Percentiles rank a stretch among this genome's conserved stretches.
Evolutionary conservation across 2,113 vertebrate species (phyloP).

Genomic region (Pogonocichla stellata): DNA sequence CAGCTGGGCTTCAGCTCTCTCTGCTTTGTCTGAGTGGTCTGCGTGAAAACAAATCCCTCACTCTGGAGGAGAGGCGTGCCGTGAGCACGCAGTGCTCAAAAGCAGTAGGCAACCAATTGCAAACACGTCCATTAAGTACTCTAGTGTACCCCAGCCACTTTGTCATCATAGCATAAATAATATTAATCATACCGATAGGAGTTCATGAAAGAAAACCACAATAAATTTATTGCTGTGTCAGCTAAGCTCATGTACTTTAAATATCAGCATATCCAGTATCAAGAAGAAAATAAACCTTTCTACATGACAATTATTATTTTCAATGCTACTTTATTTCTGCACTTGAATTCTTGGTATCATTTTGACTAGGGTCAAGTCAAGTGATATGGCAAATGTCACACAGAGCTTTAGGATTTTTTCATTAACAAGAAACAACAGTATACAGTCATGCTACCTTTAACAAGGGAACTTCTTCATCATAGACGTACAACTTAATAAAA

Average conservation of each 20-base stretch:
- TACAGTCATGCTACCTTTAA: background rate
- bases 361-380: background rate
- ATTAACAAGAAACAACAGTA: background rate
- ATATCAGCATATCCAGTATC: background rate
- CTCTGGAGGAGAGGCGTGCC: rapidly evolving
- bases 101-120: background rate
- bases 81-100: background rate
- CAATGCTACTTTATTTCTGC: background rate
- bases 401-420: background rate
- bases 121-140: background rate
- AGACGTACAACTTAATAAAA: background rate
- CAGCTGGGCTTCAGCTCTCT: background rate
- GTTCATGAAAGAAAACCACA: background rate
- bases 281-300: background rate
- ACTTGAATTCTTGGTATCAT: background rate
- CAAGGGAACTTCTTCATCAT: background rate
- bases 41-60: background rate
- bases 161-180: background rate
- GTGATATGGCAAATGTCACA: background rate
- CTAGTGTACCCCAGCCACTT: background rate
- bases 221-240: background rate
- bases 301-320: background rate
- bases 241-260: background rate
- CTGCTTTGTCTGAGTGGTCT: constrained; percentile 19
- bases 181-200: background rate